Evolutionary conservation across 1,140 invertebrate genomes (phyloP), one percentile per base, ranked within the genome.

Genomic region (Zaprionus davidi): DNA sequence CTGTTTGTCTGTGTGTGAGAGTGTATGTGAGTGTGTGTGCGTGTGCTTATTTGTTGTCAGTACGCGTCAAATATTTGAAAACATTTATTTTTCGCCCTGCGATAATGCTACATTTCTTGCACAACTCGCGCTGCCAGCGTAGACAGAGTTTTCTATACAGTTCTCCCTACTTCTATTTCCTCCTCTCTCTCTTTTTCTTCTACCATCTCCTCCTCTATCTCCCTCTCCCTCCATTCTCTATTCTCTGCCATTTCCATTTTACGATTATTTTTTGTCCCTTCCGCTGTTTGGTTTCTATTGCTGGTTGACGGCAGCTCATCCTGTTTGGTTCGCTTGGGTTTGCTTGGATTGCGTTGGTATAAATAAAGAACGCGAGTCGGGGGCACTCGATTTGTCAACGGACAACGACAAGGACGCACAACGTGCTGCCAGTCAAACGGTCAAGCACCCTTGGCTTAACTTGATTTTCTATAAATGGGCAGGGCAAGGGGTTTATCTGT

Each of bases 41-140:
- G 69, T 81, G 74, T 78, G 73, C 84, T 87, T 87, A 87, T 88
- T 87, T 87, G 84, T 87, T 88, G 84, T 87, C 84, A 88, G 84
- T 84, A 79, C 85, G 84, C 84, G 84, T 88, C 84, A 90, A 88
- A 88, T 85, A 88, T 88, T 90, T 85, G 84, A 88, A 88, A 88
- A 88, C 81, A 88, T 88, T 88, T 88, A 85, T 88, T 88, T 90
- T 88, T 90, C 41, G 81, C 81, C 78, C 75, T 79, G 57, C 68
- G 75, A 88, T 31, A 86, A 82, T 80, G 79, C 71, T 73, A 81
- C 84, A 83, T 78, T 87, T 72, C 81, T 88, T 81, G 81, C 71
- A 78, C 71, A 78, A 73, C 71, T 70, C 71, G 71, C 81, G 69
- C 83, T 80, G 83, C 80, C 79, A 82, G 77, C 20, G 4, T 12